Percentiles rank a stretch among this genome's conserved stretches.
Evolutionary conservation across 2,797 vertebrate species (phyloP).

Genomic region (Lacerta bilineata): DNA sequence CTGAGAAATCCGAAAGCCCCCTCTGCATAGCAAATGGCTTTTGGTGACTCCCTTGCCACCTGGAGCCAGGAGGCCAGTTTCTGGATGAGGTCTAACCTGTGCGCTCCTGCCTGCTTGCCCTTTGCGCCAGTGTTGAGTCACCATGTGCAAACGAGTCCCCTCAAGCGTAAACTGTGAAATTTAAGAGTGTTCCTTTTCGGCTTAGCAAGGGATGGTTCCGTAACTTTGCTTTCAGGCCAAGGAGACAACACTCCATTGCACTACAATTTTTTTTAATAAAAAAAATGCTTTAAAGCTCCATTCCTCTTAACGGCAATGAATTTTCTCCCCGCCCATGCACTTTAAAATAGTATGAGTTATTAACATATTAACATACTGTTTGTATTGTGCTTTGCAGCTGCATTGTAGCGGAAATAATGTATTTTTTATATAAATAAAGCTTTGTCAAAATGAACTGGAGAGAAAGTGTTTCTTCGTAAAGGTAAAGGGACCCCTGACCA

Average conservation of each 20-base stretch:
- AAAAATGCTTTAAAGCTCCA: neutral
- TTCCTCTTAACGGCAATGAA: neutral
- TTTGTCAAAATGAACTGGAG: neutral
- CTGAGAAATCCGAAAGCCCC: neutral
- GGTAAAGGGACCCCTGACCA: too few species aligned
- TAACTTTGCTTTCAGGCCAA: neutral
- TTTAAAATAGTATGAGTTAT: neutral
- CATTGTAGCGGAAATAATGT: neutral
- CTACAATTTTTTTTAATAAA: neutral
- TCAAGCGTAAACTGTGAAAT: conserved; percentile 33
- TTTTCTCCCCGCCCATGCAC: neutral
- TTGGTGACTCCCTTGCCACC: neutral
- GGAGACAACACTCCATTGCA: neutral
- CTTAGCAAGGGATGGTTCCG: too few species aligned
- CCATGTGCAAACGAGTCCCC: neutral
- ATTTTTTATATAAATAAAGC: neutral
- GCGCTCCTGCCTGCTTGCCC: too few species aligned
- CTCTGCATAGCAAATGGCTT: neutral
- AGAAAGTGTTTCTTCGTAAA: neutral
- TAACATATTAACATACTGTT: neutral
- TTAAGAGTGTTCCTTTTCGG: neutral
- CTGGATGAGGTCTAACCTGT: fast-evolving
- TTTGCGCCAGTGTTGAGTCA: neutral
- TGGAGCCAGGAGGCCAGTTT: neutral
- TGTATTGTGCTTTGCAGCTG: neutral